Conservation (phyloP, 2,888 invertebrate species). For the Aporophyla nigra region DNA sequence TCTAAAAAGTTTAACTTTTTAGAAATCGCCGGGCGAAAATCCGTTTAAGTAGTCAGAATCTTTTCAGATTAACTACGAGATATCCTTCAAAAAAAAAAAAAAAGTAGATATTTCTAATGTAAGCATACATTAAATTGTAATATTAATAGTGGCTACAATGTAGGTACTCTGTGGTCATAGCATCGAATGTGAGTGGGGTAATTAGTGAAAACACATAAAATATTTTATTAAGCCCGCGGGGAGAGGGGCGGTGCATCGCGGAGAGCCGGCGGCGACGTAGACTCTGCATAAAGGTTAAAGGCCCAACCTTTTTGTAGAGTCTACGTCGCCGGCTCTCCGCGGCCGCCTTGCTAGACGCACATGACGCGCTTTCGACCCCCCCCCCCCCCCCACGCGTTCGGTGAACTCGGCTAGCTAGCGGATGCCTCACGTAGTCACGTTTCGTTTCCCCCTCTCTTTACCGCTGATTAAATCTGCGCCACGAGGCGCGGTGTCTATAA, state of each 20-base stretch:
- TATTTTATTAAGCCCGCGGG: background rate
- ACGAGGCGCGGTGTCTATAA: constrained; percentile 4
- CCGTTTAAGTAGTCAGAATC: no score
- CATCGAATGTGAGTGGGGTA: background rate
- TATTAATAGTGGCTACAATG: background rate
- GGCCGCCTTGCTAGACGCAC: background rate
- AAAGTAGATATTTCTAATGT: no score
- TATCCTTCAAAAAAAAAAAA: no score
- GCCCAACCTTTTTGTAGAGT: no score
- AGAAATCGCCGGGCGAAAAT: no score
- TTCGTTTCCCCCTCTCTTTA: constrained; percentile 23
- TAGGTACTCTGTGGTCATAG: background rate
- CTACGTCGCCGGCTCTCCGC: no score
- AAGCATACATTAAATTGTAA: background rate
- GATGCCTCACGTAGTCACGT: background rate
- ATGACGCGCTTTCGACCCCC: background rate
- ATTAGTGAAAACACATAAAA: background rate
- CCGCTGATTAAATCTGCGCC: background rate
- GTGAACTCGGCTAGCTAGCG: background rate
- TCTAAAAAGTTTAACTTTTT: no score
- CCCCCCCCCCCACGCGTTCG: background rate
- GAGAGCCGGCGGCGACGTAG: constrained; percentile 8
- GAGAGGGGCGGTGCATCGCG: background rate
- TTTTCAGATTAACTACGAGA: no score
- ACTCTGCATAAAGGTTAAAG: no score